These are phyloP conservation scores for Melangyna quadrimaculata DNA, from an alignment of 2,888 invertebrate species.

Conservation along the genomic window DNA sequence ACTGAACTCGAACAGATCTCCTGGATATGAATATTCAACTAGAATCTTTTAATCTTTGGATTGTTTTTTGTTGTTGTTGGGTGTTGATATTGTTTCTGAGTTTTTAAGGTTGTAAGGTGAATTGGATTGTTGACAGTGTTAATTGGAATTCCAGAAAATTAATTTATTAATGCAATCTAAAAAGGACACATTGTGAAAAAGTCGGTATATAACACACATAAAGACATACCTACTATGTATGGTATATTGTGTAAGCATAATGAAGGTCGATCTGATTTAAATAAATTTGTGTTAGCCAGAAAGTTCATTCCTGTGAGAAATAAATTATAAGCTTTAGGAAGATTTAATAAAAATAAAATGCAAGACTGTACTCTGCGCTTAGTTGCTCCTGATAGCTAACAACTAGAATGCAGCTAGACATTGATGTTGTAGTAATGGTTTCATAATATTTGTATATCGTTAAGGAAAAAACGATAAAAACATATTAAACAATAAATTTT, in stretches of 20 bases:
- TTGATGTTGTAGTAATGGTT: too few species aligned
- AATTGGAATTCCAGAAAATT: constrained; percentile 44
- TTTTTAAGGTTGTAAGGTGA: neutral
- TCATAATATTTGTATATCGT: too few species aligned
- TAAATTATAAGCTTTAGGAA: neutral
- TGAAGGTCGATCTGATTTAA: too few species aligned
- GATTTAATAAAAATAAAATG: neutral
- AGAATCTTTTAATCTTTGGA: constrained; percentile 4
- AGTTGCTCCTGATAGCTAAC: too few species aligned
- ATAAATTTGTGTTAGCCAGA: neutral
- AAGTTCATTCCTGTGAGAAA: neutral
- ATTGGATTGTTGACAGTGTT: constrained; percentile 51
- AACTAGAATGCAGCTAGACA: too few species aligned
- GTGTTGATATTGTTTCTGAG: neutral
- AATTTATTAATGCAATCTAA: constrained; percentile 23
- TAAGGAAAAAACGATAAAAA: too few species aligned
- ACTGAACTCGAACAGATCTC: neutral
- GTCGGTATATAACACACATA: neutral
- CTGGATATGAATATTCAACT: constrained; percentile 28
- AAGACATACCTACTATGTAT: too few species aligned
- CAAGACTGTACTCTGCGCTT: too few species aligned
- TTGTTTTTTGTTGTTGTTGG: neutral
- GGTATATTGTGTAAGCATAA: neutral
- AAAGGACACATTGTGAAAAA: neutral
- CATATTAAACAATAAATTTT: too few species aligned